phyloP scores from a whole-genome alignment of 2,113 vertebrate genomes.

The Phylloscopus whistleri region DNA sequence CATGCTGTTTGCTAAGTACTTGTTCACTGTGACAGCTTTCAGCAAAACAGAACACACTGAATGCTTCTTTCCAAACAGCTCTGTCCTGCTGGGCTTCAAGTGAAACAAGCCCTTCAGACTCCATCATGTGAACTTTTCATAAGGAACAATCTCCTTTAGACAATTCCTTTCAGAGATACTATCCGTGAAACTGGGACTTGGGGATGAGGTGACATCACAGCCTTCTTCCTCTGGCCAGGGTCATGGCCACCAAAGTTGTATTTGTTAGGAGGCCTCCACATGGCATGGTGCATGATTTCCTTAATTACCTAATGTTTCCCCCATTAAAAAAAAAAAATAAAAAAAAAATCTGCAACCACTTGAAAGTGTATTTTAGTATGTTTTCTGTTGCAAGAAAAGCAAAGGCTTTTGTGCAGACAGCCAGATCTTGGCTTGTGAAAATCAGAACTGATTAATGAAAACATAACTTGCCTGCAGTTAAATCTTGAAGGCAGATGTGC shows the following conservation, averaged over 20 bases:
- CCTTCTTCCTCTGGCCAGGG: slow-evolving; percentile 80
- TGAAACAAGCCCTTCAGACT: slow-evolving; percentile 93
- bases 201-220: slow-evolving; percentile 89
- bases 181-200: slow-evolving; percentile 77
- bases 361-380: background rate
- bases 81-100: slow-evolving; percentile 91
- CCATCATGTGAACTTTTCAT: slow-evolving; percentile 94
- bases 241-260: slow-evolving; percentile 88
- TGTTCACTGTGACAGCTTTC: slow-evolving; percentile 97
- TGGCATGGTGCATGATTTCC: slow-evolving; percentile 71
- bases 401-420: background rate
- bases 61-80: slow-evolving; percentile 94
- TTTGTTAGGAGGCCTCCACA: slow-evolving; percentile 79
- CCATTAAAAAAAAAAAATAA: background rate
- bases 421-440: background rate
- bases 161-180: slow-evolving; percentile 86
- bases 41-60: slow-evolving; percentile 91
- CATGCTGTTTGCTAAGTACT: slow-evolving; percentile 98
- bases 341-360: background rate
- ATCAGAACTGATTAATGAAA: background rate
- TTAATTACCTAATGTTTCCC: slow-evolving; percentile 58
- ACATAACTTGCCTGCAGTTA: background rate
- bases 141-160: slow-evolving; percentile 90
- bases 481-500: background rate
- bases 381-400: background rate